phyloP scores from a whole-genome alignment of 1,140 invertebrate genomes.

The Watersipora subatra region DNA sequence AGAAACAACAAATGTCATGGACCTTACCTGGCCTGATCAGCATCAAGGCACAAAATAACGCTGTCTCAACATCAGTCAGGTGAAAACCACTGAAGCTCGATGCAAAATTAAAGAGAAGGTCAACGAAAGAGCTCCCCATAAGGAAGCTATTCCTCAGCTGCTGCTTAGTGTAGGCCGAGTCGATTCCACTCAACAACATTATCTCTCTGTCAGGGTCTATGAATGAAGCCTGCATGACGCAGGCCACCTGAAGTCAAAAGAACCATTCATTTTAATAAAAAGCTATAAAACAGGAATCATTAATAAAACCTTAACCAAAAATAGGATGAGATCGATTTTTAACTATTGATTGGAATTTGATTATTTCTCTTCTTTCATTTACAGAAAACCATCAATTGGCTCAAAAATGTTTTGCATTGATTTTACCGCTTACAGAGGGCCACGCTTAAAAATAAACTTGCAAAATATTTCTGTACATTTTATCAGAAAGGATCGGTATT shows the following conservation, averaged over 20 bases:
- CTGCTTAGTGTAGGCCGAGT: conserved; percentile 24
- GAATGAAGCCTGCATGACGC: conserved; percentile 35
- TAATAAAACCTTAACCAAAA: no score
- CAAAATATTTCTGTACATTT: no score
- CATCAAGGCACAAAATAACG: conserved; percentile 85
- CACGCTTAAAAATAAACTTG: no score
- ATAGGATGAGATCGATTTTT: no score
- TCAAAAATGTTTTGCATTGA: no score
- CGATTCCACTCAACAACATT: conserved; percentile 29
- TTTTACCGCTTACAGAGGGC: no score
- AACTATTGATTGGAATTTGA: no score
- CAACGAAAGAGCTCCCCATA: conserved; percentile 54
- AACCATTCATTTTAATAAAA: neutral
- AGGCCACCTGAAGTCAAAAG: conserved; percentile 27
- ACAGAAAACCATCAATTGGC: no score
- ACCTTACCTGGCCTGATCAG: conserved; percentile 74
- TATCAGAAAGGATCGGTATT: no score
- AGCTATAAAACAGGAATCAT: neutral
- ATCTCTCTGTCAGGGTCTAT: conserved; percentile 32
- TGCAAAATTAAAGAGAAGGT: conserved; percentile 94
- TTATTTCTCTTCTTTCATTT: no score
- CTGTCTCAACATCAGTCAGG: conserved; percentile 78
- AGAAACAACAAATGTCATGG: no score
- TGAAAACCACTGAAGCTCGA: conserved; percentile 81
- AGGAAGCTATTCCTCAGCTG: conserved; percentile 34